Conservation (phyloP, 1,140 invertebrate genomes). For the Anagrus nilaparvatae region DNA sequence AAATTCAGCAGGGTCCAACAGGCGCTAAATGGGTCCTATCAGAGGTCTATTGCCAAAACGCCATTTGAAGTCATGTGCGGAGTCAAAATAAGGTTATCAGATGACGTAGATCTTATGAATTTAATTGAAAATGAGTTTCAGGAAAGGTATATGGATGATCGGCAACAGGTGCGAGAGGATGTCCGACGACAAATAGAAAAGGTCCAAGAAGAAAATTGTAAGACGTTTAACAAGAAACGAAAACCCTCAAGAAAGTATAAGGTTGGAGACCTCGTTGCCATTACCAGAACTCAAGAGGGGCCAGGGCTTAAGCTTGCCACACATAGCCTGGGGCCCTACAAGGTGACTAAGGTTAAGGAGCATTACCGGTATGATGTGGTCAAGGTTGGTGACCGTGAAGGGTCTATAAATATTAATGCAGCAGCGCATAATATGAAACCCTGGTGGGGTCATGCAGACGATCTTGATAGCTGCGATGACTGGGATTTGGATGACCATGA, state of each 20-base stretch:
- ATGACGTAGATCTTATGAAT: neutral
- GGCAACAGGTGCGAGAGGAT: neutral
- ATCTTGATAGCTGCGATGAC: too few species aligned
- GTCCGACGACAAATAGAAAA: neutral
- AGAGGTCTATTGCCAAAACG: constrained; percentile 23
- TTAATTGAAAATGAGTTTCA: neutral
- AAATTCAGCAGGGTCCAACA: constrained; percentile 24
- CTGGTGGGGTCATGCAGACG: neutral
- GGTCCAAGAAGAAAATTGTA: constrained; percentile 1
- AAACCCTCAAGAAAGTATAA: neutral
- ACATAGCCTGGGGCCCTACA: constrained; percentile 3
- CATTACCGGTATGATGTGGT: neutral
- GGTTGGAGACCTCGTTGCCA: constrained; percentile 8
- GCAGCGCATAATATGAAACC: constrained; percentile 2
- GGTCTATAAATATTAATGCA: neutral
- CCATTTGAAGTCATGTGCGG: constrained; percentile 24
- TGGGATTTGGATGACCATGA: too few species aligned
- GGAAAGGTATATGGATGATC: neutral
- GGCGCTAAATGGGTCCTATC: constrained; percentile 27
- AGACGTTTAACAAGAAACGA: neutral
- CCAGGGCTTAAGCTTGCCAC: constrained; percentile 4
- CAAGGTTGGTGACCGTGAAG: constrained; percentile 4
- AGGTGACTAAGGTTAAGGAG: neutral
- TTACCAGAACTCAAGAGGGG: constrained; percentile 5
- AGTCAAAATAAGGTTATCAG: neutral